These are phyloP conservation scores for Standfussiana lucernea DNA, from an alignment of 2,888 invertebrate genomes.

Conservation along the genomic window DNA sequence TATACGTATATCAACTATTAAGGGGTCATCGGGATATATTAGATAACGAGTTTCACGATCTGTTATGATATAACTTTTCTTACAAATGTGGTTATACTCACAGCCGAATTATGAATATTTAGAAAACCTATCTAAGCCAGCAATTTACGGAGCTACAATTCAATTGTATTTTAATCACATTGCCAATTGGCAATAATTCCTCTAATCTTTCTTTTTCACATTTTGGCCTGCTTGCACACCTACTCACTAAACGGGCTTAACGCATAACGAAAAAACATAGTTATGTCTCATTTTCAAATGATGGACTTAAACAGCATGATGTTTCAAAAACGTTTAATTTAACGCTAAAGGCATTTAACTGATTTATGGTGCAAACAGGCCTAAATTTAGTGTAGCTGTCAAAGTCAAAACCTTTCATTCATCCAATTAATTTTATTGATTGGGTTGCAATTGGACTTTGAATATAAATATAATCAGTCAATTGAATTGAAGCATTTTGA, in stretches of 20 bases:
- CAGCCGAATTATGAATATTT: slow-evolving; percentile 51
- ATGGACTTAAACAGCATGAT: not conserved
- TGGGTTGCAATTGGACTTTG: not conserved
- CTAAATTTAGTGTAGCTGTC: not conserved
- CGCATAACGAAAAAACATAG: not conserved
- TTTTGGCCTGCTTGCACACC: too few species aligned
- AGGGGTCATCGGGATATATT: slow-evolving; percentile 47
- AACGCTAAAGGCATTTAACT: not conserved
- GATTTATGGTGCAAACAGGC: not conserved
- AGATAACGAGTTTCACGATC: slow-evolving; percentile 22
- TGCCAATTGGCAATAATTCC: too few species aligned
- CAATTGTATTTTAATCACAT: slow-evolving; percentile 1
- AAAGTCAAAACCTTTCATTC: not conserved
- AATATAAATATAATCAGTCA: not conserved
- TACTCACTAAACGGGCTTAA: not conserved
- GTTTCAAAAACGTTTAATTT: not conserved
- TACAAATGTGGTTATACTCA: slow-evolving; percentile 40
- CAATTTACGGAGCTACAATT: not conserved
- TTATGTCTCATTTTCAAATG: not conserved
- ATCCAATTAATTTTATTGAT: not conserved
- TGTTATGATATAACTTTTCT: not conserved
- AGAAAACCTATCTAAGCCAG: not conserved
- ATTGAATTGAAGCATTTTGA: too few species aligned
- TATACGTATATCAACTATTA: not conserved
- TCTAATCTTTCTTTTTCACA: not conserved